Conservation (phyloP, 2,113 vertebrate genomes). For the Saguinus midas region DNA sequence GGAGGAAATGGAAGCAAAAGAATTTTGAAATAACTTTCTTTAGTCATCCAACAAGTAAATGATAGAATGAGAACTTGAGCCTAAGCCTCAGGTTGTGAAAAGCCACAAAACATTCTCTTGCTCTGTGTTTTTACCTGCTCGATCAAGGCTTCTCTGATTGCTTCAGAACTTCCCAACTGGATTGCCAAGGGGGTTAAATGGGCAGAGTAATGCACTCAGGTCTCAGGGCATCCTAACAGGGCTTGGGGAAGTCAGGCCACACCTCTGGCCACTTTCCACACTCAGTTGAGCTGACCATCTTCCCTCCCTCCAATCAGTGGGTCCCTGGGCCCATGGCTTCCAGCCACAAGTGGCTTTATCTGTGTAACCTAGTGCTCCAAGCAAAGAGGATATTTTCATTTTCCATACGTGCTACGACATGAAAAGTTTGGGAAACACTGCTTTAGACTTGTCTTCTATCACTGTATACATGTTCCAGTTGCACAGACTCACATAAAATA, state of each 20-base stretch:
- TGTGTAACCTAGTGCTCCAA: background rate
- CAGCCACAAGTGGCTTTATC: background rate
- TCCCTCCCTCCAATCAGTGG: no score
- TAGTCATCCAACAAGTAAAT: background rate
- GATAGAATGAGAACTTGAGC: background rate
- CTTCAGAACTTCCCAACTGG: background rate
- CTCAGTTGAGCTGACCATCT: no score
- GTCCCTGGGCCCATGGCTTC: background rate
- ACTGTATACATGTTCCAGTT: background rate
- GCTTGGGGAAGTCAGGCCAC: background rate
- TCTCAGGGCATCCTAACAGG: background rate
- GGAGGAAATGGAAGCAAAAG: background rate
- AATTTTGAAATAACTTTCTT: background rate
- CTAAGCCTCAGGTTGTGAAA: background rate
- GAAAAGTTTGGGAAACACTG: background rate
- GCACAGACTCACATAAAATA: background rate
- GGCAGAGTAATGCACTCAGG: background rate
- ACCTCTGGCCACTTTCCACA: no score
- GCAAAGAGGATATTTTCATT: background rate
- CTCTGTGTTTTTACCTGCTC: background rate
- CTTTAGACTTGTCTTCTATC: background rate
- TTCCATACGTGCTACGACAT: background rate
- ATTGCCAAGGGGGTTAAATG: background rate
- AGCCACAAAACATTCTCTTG: background rate
- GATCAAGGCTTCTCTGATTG: background rate